Evolutionary conservation across 2,113 vertebrate species (phyloP).

Genomic region (Rhabdomys dilectus): DNA sequence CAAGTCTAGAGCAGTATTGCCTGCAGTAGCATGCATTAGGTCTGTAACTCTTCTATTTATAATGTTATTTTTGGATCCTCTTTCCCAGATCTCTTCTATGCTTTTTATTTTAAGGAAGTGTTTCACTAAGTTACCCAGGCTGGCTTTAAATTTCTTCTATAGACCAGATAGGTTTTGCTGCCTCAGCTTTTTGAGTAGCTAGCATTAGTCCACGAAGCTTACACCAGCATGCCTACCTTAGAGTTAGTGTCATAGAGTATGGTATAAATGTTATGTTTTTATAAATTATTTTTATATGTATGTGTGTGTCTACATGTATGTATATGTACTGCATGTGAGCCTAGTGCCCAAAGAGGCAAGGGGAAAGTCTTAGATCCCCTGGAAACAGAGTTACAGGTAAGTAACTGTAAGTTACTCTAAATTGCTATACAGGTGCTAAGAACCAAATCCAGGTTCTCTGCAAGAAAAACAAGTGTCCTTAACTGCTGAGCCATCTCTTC

Average conservation of each 20-base stretch:
- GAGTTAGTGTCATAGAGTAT: constrained; percentile 40
- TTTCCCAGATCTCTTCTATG: neutral
- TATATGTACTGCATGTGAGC: neutral
- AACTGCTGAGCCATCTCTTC: neutral
- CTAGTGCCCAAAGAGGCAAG: neutral
- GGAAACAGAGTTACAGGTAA: neutral
- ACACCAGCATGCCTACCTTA: neutral
- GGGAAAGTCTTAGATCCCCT: neutral
- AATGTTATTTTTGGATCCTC: neutral
- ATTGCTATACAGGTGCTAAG: neutral
- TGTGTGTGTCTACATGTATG: neutral
- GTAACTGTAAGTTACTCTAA: neutral
- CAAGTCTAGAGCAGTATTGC: too few species aligned
- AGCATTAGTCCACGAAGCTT: neutral
- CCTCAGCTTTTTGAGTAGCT: neutral
- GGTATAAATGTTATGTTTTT: neutral
- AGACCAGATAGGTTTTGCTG: neutral
- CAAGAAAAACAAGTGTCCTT: neutral
- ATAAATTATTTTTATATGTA: neutral
- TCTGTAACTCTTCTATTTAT: neutral
- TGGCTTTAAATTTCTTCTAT: neutral
- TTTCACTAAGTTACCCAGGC: neutral
- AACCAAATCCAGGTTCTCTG: neutral
- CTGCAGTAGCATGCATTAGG: too few species aligned
- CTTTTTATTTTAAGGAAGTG: neutral